Base-by-base conservation (phyloP, 2,797 vertebrate genomes). In the Sebastes oblongus region DNA sequence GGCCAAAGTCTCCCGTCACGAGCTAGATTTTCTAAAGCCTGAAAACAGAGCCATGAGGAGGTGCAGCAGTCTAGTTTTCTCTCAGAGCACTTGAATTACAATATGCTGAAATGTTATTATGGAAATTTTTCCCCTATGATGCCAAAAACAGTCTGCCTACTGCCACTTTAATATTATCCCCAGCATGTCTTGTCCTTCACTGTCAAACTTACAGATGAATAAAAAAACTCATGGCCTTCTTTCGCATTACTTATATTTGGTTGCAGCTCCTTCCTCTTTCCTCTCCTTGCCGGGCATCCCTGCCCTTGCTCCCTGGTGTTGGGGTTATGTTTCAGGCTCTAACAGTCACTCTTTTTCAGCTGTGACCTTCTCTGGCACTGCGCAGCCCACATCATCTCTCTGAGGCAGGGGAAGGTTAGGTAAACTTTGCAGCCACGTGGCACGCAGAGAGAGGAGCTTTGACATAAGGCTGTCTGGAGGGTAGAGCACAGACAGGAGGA, bases 401-500 rank as follows among this genome's bases (percentile, higher is more conserved):
- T 9, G 34, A 82, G 83, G 79, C 85, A 68, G 72, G 64, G 42
- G 79, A 75, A 89, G 82, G 84, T 86, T 85, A 58, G 88, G 81
- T 84, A 66, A 80, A 87, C 46, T 82, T 69, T 86, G 77, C 72
- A 66, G 69, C 84, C 81, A 80, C 61, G 66, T 86, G 86, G 81
- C 80, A 18, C 75, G 9, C 64, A 70, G 75, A 68, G 75, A 77
- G 78, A 75, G 66, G 78, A 80, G 82, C 27, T 84, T 86, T 84
- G 89, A 91, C 89, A 90, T 80, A 86, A 86, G 87, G 84, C 89
- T 88, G 89, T 92, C 92, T 92, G 81, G 87, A 93, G 91, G 90
- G 85, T 86, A 80, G 86, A 91, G 67, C 71, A 25, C 77, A 83
- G 88, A 91, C 80, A 70, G 84, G 71, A 27, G 25, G 59, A 61